A percentile compares a stretch with the other conserved stretches of the same genome.
Evolutionary conservation across 2,888 invertebrate genomes (phyloP).

Genomic region (Pyrgus malvae): DNA sequence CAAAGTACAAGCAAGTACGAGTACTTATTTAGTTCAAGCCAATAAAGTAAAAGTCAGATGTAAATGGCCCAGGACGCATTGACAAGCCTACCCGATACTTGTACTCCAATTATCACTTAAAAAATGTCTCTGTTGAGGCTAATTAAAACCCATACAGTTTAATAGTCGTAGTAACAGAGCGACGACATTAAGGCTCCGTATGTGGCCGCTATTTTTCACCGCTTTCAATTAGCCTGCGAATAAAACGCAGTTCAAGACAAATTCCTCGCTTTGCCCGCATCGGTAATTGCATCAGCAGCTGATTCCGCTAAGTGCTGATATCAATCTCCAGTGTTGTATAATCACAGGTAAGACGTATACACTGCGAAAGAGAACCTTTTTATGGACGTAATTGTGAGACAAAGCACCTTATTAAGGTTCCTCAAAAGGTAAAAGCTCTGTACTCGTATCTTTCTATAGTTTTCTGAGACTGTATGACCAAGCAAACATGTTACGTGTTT

Average conservation of each 20-base stretch:
- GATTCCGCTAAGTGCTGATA: slow-evolving; percentile 62
- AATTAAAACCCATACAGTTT: slow-evolving; percentile 20
- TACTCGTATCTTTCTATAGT: too few relatives aligned
- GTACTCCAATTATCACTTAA: slow-evolving; percentile 7
- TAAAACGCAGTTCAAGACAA: slow-evolving; percentile 32
- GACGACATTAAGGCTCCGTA: slow-evolving; percentile 42
- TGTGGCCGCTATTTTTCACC: slow-evolving; percentile 66
- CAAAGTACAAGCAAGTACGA: too few relatives aligned
- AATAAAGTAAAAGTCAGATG: too few relatives aligned
- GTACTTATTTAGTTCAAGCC: too few relatives aligned
- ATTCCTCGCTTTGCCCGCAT: slow-evolving; percentile 44
- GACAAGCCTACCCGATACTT: slow-evolving; percentile 2
- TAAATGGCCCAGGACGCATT: too few relatives aligned
- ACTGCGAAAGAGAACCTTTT: slow-evolving; percentile 22
- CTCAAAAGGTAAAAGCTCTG: too few relatives aligned
- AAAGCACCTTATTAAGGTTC: slow-evolving; percentile 4
- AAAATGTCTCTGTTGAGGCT: slow-evolving; percentile 19
- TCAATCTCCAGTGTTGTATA: slow-evolving; percentile 53
- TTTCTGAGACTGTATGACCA: too few relatives aligned
- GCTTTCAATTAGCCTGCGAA: slow-evolving; percentile 56
- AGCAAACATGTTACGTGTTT: too few relatives aligned
- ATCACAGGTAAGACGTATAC: slow-evolving; percentile 47
- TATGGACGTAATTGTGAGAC: slow-evolving; percentile 16
- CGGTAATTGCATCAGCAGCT: slow-evolving; percentile 69
- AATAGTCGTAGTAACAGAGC: slow-evolving; percentile 33